Evolutionary conservation across 2,888 invertebrate genomes (phyloP).

Genomic region (Andrena praecox): DNA sequence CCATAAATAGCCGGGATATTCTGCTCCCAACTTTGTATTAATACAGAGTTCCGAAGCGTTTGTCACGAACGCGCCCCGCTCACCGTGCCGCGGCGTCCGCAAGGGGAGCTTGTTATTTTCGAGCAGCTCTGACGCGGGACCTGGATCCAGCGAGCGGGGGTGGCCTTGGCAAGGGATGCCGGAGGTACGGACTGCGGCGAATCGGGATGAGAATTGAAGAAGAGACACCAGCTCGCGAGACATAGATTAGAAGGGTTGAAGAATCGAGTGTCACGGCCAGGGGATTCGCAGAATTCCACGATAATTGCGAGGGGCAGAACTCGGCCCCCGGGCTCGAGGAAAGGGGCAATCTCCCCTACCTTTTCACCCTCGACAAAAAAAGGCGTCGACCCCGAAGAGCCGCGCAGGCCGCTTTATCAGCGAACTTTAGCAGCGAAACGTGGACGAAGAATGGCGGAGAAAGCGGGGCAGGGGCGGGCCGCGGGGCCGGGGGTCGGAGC

Average conservation of each 20-base stretch:
- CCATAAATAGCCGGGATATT: constrained; percentile 40
- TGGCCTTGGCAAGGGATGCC: no score
- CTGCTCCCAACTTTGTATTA: constrained; percentile 31
- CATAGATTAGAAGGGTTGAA: no score
- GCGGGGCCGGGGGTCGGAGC: constrained; percentile 1
- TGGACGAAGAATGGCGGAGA: background rate
- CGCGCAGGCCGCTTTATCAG: constrained; percentile 24
- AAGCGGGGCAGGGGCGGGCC: background rate
- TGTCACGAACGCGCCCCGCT: background rate
- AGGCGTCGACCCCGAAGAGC: background rate
- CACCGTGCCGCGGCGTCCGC: background rate
- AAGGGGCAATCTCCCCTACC: constrained; percentile 9
- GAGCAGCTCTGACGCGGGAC: no score
- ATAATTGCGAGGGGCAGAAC: no score
- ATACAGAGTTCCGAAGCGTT: background rate
- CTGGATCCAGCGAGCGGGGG: no score
- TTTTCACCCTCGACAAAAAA: background rate
- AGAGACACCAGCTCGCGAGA: no score
- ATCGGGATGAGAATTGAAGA: no score
- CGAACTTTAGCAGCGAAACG: constrained; percentile 5
- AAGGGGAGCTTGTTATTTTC: background rate
- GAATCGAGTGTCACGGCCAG: no score
- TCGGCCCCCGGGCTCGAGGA: background rate
- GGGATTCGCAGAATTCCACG: no score
- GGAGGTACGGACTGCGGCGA: no score